phyloP scores from a whole-genome alignment of 1,140 invertebrate species.

The Rhopalosiphum maidis region DNA sequence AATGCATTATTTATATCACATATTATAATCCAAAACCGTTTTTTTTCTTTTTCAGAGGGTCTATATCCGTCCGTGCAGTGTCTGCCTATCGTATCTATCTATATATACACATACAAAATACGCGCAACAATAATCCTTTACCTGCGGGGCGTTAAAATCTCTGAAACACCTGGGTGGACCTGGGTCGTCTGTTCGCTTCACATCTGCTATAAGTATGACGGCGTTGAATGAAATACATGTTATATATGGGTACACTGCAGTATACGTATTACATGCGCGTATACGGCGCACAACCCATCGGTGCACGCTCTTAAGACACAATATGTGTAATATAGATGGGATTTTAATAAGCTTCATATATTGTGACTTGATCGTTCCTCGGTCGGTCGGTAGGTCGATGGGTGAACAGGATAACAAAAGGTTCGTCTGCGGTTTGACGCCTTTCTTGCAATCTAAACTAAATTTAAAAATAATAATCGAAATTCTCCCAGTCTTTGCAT shows the following conservation, averaged over 20 bases:
- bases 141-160: conserved; percentile 54
- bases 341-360: conserved; percentile 48
- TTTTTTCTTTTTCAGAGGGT: conserved; percentile 18
- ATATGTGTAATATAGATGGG: background rate
- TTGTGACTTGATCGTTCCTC: conserved; percentile 24
- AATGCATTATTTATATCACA: background rate
- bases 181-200: background rate
- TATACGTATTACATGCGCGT: too few relatives aligned
- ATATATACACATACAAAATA: background rate
- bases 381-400: background rate
- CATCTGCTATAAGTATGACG: conserved; percentile 22
- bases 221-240: background rate
- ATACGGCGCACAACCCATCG: background rate
- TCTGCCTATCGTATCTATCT: background rate
- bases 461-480: conserved; percentile 34
- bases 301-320: background rate
- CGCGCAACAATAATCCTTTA: conserved; percentile 47
- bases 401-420: conserved; percentile 26
- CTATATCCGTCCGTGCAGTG: background rate
- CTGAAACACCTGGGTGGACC: conserved; percentile 28
- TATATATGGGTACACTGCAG: too few relatives aligned
- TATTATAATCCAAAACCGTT: conserved; percentile 43
- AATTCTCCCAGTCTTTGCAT: background rate
- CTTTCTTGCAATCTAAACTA: conserved; percentile 18
- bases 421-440: conserved; percentile 54